Conservation (phyloP, 2,113 vertebrate species). For the Brachyistius frenatus region DNA sequence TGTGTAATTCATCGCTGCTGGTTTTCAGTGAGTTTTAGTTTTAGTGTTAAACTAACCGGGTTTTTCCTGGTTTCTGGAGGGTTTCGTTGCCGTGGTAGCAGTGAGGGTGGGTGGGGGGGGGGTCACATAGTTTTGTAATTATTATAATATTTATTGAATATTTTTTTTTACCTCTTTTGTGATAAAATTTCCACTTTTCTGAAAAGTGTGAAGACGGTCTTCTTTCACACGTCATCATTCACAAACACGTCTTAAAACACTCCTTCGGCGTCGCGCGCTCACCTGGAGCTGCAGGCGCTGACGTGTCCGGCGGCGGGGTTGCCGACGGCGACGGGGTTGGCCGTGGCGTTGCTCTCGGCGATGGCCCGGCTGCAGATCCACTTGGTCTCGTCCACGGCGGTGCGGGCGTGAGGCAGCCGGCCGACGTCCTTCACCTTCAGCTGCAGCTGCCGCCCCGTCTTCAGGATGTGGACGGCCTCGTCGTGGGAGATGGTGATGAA, state of each 20-base stretch:
- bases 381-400: slow-evolving; percentile 90
- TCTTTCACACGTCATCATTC: too few species aligned
- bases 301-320: neutral
- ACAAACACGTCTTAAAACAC: neutral
- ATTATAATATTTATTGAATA: too few species aligned
- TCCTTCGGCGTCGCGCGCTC: neutral
- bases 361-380: slow-evolving; percentile 89
- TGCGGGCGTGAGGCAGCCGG: slow-evolving; percentile 92
- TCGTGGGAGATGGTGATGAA: slow-evolving; percentile 93
- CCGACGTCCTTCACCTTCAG: slow-evolving; percentile 93
- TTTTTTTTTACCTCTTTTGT: too few species aligned
- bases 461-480: slow-evolving; percentile 92
- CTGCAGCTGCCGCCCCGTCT: slow-evolving; percentile 89
- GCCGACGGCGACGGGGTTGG: slow-evolving; percentile 13
- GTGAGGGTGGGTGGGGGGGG: too few species aligned
- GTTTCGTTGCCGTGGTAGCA: too few species aligned
- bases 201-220: too few species aligned
- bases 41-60: too few species aligned
- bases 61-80: too few species aligned
- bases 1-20: too few species aligned
- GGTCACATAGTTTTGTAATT: too few species aligned
- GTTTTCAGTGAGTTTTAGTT: too few species aligned
- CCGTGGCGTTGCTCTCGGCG: slow-evolving; percentile 75
- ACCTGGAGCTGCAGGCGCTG: slow-evolving; percentile 74
- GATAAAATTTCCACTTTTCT: too few species aligned